These are phyloP conservation scores for Teinopalpus imperialis DNA, from an alignment of 2,888 invertebrate species.

Conservation along the genomic window DNA sequence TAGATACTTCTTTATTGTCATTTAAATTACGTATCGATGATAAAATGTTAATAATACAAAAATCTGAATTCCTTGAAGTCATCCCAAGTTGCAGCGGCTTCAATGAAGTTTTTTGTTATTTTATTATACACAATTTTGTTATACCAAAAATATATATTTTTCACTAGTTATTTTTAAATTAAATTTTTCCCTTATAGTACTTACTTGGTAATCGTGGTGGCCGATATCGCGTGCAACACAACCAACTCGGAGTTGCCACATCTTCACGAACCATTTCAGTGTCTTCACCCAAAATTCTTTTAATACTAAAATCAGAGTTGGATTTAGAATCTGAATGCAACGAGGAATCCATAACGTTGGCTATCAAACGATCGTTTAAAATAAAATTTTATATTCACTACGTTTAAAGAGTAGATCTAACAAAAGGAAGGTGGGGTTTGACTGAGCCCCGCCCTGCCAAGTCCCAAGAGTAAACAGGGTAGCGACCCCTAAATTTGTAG, in stretches of 20 bases:
- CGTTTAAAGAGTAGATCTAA: constrained; percentile 37
- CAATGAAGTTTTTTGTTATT: too few species aligned
- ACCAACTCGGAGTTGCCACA: constrained; percentile 76
- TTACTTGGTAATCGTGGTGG: constrained; percentile 87
- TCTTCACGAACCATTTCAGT: constrained; percentile 39
- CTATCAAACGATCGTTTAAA: constrained; percentile 26
- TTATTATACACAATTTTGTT: too few species aligned
- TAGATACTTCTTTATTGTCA: too few species aligned
- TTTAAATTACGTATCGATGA: too few species aligned
- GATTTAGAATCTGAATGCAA: constrained; percentile 58
- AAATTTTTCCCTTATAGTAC: constrained; percentile 36
- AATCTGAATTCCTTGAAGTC: too few species aligned
- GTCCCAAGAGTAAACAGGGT: constrained; percentile 26
- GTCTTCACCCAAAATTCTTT: constrained; percentile 81
- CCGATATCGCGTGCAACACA: constrained; percentile 87
- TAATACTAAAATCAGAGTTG: constrained; percentile 82
- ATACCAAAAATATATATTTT: too few species aligned
- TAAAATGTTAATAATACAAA: too few species aligned
- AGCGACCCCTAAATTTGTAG: constrained; percentile 34
- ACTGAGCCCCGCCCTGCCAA: constrained; percentile 46
- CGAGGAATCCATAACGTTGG: constrained; percentile 59
- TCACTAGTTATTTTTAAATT: too few species aligned
- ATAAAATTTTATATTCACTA: constrained; percentile 30
- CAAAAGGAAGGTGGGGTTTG: constrained; percentile 40
- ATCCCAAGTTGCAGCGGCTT: too few species aligned